These are phyloP conservation scores for Steinernema scapterisci DNA, from an alignment of 2,888 invertebrate species.

Conservation along the genomic window DNA sequence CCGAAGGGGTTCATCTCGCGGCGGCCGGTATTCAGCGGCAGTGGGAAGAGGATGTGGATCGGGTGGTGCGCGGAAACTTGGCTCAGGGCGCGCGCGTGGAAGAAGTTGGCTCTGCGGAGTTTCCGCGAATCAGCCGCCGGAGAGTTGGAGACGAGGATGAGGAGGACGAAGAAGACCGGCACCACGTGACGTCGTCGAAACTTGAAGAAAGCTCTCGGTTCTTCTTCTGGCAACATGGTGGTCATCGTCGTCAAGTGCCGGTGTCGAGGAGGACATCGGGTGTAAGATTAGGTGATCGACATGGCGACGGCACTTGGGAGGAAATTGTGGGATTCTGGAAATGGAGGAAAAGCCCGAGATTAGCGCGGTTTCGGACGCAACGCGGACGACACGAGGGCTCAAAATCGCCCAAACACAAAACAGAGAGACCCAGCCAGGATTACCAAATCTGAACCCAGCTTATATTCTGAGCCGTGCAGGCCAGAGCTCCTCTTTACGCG, in stretches of 20 bases:
- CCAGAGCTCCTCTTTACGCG: too few relatives aligned
- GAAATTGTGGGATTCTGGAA: background rate
- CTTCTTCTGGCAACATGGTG: constrained; percentile 28
- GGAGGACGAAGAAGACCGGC: constrained; percentile 9
- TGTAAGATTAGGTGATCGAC: constrained; percentile 27
- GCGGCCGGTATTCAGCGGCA: constrained; percentile 46
- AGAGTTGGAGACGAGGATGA: background rate
- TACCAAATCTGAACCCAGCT: too few relatives aligned
- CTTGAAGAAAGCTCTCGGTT: background rate
- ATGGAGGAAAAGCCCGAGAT: background rate
- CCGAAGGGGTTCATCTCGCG: constrained; percentile 60
- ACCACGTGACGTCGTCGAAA: constrained; percentile 4
- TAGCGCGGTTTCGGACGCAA: background rate
- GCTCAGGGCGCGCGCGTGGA: background rate
- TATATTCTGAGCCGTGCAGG: too few relatives aligned
- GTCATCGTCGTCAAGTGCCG: constrained; percentile 30
- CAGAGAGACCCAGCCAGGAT: too few relatives aligned
- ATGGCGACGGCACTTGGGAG: background rate
- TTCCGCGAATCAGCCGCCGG: background rate
- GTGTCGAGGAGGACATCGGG: constrained; percentile 16
- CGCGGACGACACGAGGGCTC: too few relatives aligned
- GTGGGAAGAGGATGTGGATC: constrained; percentile 59
- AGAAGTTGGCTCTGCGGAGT: constrained; percentile 3
- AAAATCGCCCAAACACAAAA: too few relatives aligned
- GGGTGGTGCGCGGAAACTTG: constrained; percentile 44